Conservation (phyloP, 2,888 invertebrate genomes). For the Tiphia femorata region DNA sequence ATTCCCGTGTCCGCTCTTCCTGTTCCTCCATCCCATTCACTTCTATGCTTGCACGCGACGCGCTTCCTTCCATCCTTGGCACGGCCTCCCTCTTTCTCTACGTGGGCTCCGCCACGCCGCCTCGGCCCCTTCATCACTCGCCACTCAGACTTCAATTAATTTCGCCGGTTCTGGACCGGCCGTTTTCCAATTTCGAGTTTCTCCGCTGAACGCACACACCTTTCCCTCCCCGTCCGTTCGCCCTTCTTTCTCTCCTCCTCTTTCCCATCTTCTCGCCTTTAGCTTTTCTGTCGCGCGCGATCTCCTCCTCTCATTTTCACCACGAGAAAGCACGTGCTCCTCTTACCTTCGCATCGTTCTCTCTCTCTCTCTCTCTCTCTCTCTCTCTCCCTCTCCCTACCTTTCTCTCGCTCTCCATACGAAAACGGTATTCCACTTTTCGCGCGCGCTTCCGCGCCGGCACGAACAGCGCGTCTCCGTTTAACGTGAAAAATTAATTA, state of each 20-base stretch:
- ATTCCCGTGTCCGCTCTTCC: background rate
- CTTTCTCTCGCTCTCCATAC: constrained; percentile 18
- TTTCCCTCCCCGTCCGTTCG: constrained; percentile 2
- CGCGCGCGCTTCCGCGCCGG: background rate
- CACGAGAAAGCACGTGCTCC: background rate
- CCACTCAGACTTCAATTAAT: constrained; percentile 61
- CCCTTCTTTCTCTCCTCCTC: constrained; percentile 11
- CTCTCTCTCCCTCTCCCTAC: background rate
- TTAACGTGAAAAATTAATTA: constrained; percentile 41
- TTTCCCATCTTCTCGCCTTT: background rate
- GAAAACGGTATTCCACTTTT: constrained; percentile 12
- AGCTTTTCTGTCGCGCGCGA: background rate
- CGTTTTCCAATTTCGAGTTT: constrained; percentile 58
- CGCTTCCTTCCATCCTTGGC: no score
- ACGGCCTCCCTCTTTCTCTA: constrained; percentile 41
- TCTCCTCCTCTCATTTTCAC: background rate
- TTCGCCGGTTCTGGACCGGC: constrained; percentile 50
- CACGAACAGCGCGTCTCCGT: background rate
- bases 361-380: background rate
- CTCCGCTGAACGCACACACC: constrained; percentile 41
- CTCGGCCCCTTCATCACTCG: constrained; percentile 44
- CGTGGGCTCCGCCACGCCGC: constrained; percentile 24
- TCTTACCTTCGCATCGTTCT: background rate
- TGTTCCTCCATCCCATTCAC: constrained; percentile 10
- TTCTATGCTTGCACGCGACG: no score